Conservation (phyloP, 2,113 vertebrate species). For the Brachionichthys hirsutus region DNA sequence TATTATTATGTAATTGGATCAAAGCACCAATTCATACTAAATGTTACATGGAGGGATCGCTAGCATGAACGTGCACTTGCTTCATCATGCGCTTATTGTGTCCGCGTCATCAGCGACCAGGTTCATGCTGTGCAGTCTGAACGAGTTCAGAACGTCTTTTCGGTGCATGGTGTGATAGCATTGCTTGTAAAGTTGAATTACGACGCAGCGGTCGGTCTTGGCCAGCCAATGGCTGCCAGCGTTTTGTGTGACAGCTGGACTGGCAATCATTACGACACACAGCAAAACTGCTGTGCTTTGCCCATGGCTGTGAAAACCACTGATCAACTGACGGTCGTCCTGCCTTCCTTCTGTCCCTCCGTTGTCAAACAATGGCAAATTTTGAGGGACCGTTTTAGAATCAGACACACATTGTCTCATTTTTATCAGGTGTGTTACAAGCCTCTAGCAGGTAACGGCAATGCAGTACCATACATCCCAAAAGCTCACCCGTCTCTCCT, state of each 20-base stretch:
- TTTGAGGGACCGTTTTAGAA: constrained; percentile 2
- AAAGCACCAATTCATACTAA: constrained; percentile 18
- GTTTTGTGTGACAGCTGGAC: constrained; percentile 37
- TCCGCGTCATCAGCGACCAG: constrained; percentile 19
- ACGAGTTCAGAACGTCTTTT: constrained; percentile 46
- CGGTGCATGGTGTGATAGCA: constrained; percentile 14
- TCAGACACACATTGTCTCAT: background rate
- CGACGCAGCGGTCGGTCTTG: constrained; percentile 22
- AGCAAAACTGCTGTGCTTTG: constrained; percentile 44
- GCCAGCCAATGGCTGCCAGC: constrained; percentile 38
- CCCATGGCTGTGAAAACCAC: constrained; percentile 38
- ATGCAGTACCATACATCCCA: constrained; percentile 3
- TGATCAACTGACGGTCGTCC: constrained; percentile 59
- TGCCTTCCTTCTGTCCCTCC: constrained; percentile 6
- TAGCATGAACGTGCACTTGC: constrained; percentile 20
- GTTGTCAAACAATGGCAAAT: background rate
- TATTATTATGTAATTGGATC: constrained; percentile 56
- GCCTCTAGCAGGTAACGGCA: background rate
- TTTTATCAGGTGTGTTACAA: background rate
- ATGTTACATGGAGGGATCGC: constrained; percentile 14
- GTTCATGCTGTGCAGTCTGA: constrained; percentile 27
- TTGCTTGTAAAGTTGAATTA: constrained; percentile 28
- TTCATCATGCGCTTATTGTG: constrained; percentile 1
- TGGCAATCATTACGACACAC: constrained; percentile 24
- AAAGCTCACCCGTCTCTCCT: constrained; percentile 37